These are phyloP conservation scores for Ditula angustiorana DNA, from an alignment of 2,888 invertebrate genomes.

Conservation along the genomic window DNA sequence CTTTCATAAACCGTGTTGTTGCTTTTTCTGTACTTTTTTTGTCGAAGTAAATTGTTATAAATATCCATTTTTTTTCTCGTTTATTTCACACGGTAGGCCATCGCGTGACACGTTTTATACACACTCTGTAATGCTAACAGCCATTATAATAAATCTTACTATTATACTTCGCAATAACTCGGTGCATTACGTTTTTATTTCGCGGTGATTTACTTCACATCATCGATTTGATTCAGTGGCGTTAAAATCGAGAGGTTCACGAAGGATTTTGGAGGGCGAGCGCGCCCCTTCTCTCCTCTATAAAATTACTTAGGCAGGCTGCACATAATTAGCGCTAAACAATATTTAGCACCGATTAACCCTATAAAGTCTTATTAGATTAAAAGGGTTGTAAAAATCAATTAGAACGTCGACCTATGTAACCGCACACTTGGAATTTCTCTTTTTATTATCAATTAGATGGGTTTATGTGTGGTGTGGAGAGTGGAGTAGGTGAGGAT, in stretches of 20 bases:
- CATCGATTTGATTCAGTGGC: conserved; percentile 41
- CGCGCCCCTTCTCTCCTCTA: conserved; percentile 48
- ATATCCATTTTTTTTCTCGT: conserved; percentile 21
- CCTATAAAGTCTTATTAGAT: conserved; percentile 73
- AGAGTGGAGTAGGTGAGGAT: conserved; percentile 81
- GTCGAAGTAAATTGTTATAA: conserved; percentile 3
- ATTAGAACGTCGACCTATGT: conserved; percentile 76
- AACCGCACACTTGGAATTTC: conserved; percentile 78
- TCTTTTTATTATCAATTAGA: conserved; percentile 85
- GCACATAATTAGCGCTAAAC: conserved; percentile 73
- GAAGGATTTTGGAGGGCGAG: conserved; percentile 24
- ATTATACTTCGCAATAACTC: conserved; percentile 45
- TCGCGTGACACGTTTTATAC: conserved; percentile 30
- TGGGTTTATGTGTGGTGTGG: conserved; percentile 82
- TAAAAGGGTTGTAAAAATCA: conserved; percentile 79
- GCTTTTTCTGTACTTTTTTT: not conserved
- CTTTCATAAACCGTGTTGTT: conserved; percentile 1
- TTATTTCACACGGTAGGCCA: conserved; percentile 27
- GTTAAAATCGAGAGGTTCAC: conserved; percentile 31
- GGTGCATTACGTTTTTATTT: conserved; percentile 51
- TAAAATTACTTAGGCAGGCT: conserved; percentile 63
- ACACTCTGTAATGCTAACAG: conserved; percentile 24
- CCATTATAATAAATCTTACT: conserved; percentile 41
- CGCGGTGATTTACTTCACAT: conserved; percentile 44
- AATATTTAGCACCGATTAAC: conserved; percentile 73